Base-by-base conservation (phyloP, 2,888 invertebrate species). In the Protodeltote pygarga region DNA sequence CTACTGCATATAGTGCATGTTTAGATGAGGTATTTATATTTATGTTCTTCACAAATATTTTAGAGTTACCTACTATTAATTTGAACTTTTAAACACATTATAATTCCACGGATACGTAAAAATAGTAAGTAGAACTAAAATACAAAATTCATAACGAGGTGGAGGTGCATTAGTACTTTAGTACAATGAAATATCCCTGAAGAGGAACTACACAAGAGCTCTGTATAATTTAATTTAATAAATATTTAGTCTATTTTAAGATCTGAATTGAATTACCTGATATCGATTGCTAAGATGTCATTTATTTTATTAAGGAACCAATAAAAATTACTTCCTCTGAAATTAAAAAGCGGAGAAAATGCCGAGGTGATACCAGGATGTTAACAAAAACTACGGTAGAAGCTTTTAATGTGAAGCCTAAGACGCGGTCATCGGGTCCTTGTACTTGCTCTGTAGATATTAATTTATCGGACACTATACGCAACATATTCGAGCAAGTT, bases 401-500 rank as follows among this genome's bases (percentile, higher is more conserved):
- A 62, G 85, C 86, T 1, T 83, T 87, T 25, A 83, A 89, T 38
- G 81, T 91, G 0, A 83, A 75, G 28, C 89, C 89, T 0, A 87
- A 82, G 44, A 48, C 52, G 5, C 75, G 77, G 3, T 42, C 68
- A 1, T 74, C 72, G 5, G 87, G 90, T 0, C 90, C 89, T 0
- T 92, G 92, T 50, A 88, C 91, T 1, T 92, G 91, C 53, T 80
- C 89, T 1, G 46, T 88, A 1, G 90, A 91, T 39, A 57, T 83
- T 0, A 86, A 89, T 34, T 42, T 91, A 34, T 89, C 90, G 0
- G 91, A 91, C 8, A 89, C 90, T 0, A 87, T 92, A 20, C 80
- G 87, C 6, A 89, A 82, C 49, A 89, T 92, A 68, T 90, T 92
- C 48, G 85, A 91, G 35, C 88, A 91, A 76, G 89, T 91, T 0